Conservation (phyloP, 2,113 vertebrate species). For the Chunga burmeisteri region DNA sequence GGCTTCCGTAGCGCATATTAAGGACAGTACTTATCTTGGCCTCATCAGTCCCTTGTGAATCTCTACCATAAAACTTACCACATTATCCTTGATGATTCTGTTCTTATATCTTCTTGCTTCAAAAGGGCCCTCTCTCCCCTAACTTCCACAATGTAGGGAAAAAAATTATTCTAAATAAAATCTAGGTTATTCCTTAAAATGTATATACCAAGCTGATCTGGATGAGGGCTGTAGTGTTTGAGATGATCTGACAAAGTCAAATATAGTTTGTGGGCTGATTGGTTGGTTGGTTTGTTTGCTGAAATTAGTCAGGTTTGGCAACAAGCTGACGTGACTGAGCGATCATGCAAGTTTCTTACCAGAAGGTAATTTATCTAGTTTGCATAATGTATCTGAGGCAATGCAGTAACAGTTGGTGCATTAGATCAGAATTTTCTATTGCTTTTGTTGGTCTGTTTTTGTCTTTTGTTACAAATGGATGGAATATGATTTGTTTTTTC, state of each 20-base stretch:
- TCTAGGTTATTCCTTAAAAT: not conserved
- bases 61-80: not conserved
- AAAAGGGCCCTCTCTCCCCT: not conserved
- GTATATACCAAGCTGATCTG: not conserved
- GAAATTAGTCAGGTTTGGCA: constrained; percentile 18
- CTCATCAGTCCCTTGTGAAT: not conserved
- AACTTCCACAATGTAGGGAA: not conserved
- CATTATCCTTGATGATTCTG: not conserved
- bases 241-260: constrained; percentile 5
- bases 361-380: constrained; percentile 38
- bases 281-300: constrained; percentile 7
- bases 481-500: not conserved
- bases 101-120: not conserved
- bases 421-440: not conserved
- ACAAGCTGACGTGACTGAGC: not conserved
- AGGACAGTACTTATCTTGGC: not conserved
- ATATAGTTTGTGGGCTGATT: not conserved
- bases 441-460: not conserved
- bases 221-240: not conserved
- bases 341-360: constrained; percentile 3
- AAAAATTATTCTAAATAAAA: not conserved
- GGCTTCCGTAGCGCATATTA: not conserved
- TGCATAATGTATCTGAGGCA: not conserved
- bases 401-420: not conserved
- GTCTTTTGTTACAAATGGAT: not conserved